Base-by-base conservation (phyloP, 1,140 invertebrate genomes). In the Nymphalis io region DNA sequence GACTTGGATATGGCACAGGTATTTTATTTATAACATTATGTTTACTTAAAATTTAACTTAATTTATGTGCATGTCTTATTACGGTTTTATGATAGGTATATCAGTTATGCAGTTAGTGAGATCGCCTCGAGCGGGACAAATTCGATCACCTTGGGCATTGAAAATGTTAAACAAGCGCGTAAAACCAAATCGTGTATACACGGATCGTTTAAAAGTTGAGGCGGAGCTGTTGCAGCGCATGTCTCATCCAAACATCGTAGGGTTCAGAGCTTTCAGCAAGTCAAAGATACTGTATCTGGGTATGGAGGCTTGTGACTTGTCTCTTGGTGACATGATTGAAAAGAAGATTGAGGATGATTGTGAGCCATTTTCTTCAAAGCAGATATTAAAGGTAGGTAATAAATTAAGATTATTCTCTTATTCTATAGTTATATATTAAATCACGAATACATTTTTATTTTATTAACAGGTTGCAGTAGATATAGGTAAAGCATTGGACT, bases 201-300 rank as follows among this genome's bases (percentile, higher is more conserved):
- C 70, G 81, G 92, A 93, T 38, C 91, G 96, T 3, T 92, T 98
- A 21, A 88, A 93, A 69, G 86, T 93, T 0, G 97, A 98, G 90
- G 96, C 96, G 0, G 92, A 95, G 18, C 86, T 96, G 61, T 84
- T 96, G 18, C 93, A 94, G 66, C 92, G 93, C 63, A 92, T 98
- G 44, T 94, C 94, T 23, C 97, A 97, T 92, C 96, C 96, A 1
- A 97, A 97, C 79, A 96, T 98, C 57, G 94, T 98, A 3, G 96
- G 96, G 0, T 97, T 96, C 80, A 92, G 96, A 42, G 96, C 94
- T 2, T 94, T 96, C 60, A 92, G 93, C 2, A 93, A 94, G 70
- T 88, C 86, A 0, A 79, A 88, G 2, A 94, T 95, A 65, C 94
- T 95, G 0, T 94, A 95, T 65, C 85, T 96, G 58, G 95, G 94